These are phyloP conservation scores for Drosophila infuscata DNA, from an alignment of 2,888 invertebrate species.

Conservation along the genomic window DNA sequence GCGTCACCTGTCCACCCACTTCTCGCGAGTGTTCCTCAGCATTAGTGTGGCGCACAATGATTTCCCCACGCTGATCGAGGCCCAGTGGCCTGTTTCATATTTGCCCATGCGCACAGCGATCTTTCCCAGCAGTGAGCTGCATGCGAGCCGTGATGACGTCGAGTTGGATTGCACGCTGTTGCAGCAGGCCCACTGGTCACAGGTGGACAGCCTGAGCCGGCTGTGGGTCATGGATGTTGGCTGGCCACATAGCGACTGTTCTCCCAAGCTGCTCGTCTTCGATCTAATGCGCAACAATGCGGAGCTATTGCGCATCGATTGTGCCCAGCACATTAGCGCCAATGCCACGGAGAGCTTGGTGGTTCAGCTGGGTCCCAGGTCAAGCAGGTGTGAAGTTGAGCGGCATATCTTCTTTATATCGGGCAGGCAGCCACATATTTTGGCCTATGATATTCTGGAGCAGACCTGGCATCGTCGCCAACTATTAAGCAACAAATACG, in stretches of 20 bases:
- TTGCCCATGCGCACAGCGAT: conserved; percentile 68
- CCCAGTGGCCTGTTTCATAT: conserved; percentile 80
- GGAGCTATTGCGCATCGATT: conserved; percentile 79
- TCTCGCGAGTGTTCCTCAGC: conserved; percentile 80
- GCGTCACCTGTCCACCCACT: conserved; percentile 80
- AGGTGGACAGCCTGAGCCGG: conserved; percentile 81
- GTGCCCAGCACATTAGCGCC: conserved; percentile 63
- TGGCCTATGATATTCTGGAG: conserved; percentile 80
- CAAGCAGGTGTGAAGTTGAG: conserved; percentile 72
- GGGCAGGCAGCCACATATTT: conserved; percentile 61
- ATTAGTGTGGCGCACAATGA: conserved; percentile 66
- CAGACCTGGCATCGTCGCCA: conserved; percentile 76
- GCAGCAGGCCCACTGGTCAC: conserved; percentile 82
- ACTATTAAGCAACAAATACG: conserved; percentile 73
- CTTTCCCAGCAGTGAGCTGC: conserved; percentile 68
- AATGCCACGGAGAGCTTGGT: conserved; percentile 60
- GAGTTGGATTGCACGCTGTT: conserved; percentile 69
- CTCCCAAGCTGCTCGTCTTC: conserved; percentile 81
- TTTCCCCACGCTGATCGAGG: conserved; percentile 80
- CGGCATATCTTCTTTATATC: conserved; percentile 80
- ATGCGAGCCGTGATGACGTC: conserved; percentile 62
- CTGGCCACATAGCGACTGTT: conserved; percentile 62
- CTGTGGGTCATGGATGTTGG: conserved; percentile 83
- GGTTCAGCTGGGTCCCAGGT: conserved; percentile 74
- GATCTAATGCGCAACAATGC: conserved; percentile 81